Percentiles rank a stretch among this genome's conserved stretches.
Conservation (phyloP, 2,113 vertebrate species). For the Xenotilapia caudafasciata region DNA sequence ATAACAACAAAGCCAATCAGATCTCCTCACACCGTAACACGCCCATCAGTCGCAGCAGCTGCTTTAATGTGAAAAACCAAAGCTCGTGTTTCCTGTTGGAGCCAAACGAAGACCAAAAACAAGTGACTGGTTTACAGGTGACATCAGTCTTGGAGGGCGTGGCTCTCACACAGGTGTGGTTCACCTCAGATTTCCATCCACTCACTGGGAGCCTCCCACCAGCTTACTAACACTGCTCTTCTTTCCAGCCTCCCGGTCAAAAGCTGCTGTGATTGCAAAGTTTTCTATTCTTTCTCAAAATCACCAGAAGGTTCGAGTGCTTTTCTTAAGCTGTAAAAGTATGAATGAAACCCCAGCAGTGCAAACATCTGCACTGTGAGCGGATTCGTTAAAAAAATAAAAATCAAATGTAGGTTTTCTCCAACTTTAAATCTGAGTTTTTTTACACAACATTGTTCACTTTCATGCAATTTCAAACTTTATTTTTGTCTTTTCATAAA, state of each 20-base stretch:
- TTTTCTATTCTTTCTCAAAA: not conserved
- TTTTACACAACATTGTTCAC: not conserved
- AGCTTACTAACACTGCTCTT: not conserved
- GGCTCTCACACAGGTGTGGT: not conserved
- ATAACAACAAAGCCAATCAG: not conserved
- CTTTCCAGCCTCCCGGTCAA: not conserved
- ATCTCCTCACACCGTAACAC: not conserved
- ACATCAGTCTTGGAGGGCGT: not conserved
- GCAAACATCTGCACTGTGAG: not conserved
- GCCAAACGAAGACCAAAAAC: not conserved
- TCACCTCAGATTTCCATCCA: not conserved
- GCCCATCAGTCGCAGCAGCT: not conserved
- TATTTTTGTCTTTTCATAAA: not conserved
- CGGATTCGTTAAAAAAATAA: not conserved
- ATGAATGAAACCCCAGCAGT: not conserved
- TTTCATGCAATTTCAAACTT: not conserved
- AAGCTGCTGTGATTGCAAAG: not conserved
- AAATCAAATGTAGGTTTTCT: not conserved
- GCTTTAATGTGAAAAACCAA: not conserved
- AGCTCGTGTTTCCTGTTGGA: not conserved
- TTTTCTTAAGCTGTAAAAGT: not conserved
- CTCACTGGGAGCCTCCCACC: not conserved
- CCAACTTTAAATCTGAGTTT: not conserved
- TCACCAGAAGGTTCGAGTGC: not conserved
- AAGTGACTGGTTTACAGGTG: not conserved